phyloP scores from a whole-genome alignment of 2,888 invertebrate species.

The Ochropacha duplaris region DNA sequence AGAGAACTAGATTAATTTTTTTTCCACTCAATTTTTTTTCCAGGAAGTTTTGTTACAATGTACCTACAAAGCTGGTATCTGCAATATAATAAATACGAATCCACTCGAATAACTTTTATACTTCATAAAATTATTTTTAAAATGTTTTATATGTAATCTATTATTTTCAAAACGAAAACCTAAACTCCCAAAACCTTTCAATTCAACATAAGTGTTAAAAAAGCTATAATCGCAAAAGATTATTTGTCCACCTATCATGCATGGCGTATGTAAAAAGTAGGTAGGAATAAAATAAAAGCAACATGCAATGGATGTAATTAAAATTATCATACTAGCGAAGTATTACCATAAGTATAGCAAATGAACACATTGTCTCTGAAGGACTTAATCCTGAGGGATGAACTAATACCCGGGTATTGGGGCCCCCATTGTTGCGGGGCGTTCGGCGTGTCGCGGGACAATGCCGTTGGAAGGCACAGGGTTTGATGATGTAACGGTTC shows the following conservation, averaged over 20 bases:
- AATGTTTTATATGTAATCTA: background rate
- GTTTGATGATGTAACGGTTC: background rate
- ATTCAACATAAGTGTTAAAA: background rate
- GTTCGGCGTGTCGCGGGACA: conserved; percentile 20
- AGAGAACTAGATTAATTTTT: background rate
- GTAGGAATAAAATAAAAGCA: background rate
- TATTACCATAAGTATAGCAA: conserved; percentile 13
- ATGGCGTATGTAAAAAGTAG: background rate
- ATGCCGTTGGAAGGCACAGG: conserved; percentile 10
- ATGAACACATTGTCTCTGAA: conserved; percentile 21
- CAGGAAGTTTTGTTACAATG: background rate
- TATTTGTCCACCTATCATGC: background rate
- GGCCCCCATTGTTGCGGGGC: conserved; percentile 8
- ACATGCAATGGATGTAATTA: background rate
- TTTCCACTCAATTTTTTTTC: background rate
- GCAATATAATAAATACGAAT: background rate
- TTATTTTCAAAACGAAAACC: background rate
- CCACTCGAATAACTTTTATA: background rate
- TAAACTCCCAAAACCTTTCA: background rate
- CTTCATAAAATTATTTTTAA: background rate
- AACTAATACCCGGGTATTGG: background rate
- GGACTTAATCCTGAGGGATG: background rate
- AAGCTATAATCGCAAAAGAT: background rate
- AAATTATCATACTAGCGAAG: background rate
- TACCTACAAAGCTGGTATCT: background rate